phyloP scores from a whole-genome alignment of 2,113 vertebrate species.

The Nannospalax galili region DNA sequence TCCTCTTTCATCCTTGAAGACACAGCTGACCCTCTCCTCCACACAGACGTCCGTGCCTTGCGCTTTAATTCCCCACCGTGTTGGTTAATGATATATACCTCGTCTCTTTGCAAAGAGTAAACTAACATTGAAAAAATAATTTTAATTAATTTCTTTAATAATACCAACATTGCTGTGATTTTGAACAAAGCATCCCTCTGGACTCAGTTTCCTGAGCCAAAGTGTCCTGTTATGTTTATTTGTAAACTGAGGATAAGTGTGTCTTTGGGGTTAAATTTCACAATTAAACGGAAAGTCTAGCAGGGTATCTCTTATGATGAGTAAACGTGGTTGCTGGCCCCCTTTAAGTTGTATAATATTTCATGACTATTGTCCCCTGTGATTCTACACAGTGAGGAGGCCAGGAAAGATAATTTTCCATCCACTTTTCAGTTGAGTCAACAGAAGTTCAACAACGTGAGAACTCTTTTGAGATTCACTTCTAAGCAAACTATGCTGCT shows the following conservation, averaged over 20 bases:
- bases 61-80: neutral
- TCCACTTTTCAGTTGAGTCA: neutral
- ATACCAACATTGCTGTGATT: rapidly evolving
- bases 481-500: neutral
- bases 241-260: neutral
- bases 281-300: neutral
- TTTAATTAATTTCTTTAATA: neutral
- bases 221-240: neutral
- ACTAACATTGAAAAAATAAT: neutral
- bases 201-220: neutral
- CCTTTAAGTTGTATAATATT: rapidly evolving
- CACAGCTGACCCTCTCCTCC: neutral
- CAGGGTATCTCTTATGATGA: rapidly evolving
- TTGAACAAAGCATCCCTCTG: neutral
- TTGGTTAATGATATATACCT: neutral
- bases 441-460: neutral
- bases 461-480: neutral
- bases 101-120: neutral
- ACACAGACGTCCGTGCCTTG: neutral
- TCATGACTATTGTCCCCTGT: neutral
- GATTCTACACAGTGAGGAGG: neutral
- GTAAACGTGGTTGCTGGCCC: rapidly evolving
- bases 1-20: neutral
- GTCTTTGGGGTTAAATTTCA: too few species aligned
- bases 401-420: neutral